A percentile compares a stretch with the other conserved stretches of the same genome.
Conservation (phyloP, 2,797 vertebrate genomes). For the Scarus forsteni region DNA sequence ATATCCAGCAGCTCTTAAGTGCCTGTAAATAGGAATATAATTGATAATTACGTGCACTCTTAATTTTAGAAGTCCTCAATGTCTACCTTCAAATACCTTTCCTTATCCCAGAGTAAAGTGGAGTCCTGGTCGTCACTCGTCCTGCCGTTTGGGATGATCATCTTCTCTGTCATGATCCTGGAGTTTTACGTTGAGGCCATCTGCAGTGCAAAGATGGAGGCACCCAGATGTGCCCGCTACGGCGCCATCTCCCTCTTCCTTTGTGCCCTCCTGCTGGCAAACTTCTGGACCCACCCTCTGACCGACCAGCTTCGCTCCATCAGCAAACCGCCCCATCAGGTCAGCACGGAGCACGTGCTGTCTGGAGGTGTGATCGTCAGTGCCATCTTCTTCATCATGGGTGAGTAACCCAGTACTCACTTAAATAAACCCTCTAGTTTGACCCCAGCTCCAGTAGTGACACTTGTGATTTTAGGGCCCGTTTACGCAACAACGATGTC, state of each 20-base stretch:
- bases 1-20: no score
- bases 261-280: constrained; percentile 92
- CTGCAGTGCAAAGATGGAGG: constrained; percentile 93
- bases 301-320: constrained; percentile 93
- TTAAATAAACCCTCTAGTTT: no score
- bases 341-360: constrained; percentile 94
- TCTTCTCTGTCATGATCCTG: constrained; percentile 94
- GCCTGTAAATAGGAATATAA: no score
- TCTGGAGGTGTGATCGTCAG: constrained; percentile 98
- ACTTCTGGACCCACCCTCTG: constrained; percentile 97
- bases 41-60: no score
- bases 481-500: no score
- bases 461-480: no score
- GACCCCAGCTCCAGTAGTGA: no score
- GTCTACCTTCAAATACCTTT: neutral
- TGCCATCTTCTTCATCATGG: constrained; percentile 93
- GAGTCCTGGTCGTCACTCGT: constrained; percentile 94
- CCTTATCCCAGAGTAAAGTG: constrained; percentile 90
- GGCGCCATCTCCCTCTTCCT: constrained; percentile 88
- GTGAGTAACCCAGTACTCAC: constrained; percentile 87
- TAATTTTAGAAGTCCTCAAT: no score
- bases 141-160: constrained; percentile 90
- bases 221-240: constrained; percentile 89
- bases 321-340: constrained; percentile 85
- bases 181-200: constrained; percentile 97